phyloP scores from a whole-genome alignment of 2,888 invertebrate genomes.

The Microplitis deprimator region DNA sequence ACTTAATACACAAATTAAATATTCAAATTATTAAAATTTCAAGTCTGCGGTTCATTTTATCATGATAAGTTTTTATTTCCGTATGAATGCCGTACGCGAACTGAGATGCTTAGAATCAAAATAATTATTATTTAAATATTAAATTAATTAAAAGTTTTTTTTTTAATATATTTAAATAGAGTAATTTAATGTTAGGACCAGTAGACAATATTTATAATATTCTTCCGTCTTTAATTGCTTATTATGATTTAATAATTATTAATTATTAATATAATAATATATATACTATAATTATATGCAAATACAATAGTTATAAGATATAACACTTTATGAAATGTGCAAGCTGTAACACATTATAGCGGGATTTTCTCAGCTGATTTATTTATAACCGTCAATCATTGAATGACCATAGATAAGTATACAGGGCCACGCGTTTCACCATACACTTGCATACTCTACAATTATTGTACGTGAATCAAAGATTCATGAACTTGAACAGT shows the following conservation, averaged over 20 bases:
- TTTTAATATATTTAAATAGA: neutral
- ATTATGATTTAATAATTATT: neutral
- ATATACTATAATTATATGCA: neutral
- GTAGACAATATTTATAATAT: neutral
- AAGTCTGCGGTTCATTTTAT: too few species aligned
- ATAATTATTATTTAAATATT: neutral
- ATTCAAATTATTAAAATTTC: too few species aligned
- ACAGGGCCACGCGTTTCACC: constrained; percentile 25
- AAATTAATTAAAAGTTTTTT: neutral
- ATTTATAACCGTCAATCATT: constrained; percentile 45
- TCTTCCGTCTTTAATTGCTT: neutral
- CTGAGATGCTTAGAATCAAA: too few species aligned
- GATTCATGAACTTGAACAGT: constrained; percentile 54
- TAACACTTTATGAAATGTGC: neutral
- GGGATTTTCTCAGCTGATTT: constrained; percentile 43
- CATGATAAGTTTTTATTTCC: too few species aligned
- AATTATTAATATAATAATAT: neutral
- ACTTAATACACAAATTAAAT: too few species aligned
- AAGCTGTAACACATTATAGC: constrained; percentile 33
- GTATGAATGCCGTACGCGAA: too few species aligned
- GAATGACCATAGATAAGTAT: constrained; percentile 39
- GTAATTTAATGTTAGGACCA: neutral
- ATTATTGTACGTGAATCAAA: constrained; percentile 15
- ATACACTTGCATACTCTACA: neutral
- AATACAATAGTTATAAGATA: neutral